Conservation (phyloP, 2,113 vertebrate species). For the Periophthalmus modestus region DNA sequence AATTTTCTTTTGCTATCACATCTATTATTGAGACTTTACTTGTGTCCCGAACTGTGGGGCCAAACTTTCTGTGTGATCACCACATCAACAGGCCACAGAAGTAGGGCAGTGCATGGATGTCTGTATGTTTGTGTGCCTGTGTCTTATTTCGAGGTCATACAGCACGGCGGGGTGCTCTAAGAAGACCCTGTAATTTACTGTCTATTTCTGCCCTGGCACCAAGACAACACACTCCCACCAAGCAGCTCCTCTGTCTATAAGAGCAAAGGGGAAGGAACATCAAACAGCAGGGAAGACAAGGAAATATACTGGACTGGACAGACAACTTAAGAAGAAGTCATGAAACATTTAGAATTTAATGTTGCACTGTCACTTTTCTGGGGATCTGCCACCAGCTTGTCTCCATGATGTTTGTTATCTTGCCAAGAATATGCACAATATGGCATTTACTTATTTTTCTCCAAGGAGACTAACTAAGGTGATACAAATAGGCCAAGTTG, state of each 20-base stretch:
- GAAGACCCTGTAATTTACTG: conserved; percentile 69
- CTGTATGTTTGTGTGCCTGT: conserved; percentile 50
- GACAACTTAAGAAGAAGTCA: neutral
- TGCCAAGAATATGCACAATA: too few relatives aligned
- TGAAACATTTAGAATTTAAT: too few relatives aligned
- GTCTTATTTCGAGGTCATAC: conserved; percentile 71
- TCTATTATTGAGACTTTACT: neutral
- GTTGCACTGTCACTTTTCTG: too few relatives aligned
- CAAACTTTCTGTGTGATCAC: conserved; percentile 29
- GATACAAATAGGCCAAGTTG: too few relatives aligned
- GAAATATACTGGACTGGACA: conserved; percentile 17
- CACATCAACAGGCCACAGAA: conserved; percentile 49
- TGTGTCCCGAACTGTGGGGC: conserved; percentile 49
- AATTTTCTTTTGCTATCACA: too few relatives aligned
- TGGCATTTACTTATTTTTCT: too few relatives aligned
- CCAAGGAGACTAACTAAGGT: too few relatives aligned
- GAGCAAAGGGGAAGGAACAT: conserved; percentile 15
- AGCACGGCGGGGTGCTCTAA: conserved; percentile 66
- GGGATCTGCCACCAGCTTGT: too few relatives aligned
- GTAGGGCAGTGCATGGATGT: conserved; percentile 55
- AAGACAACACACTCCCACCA: conserved; percentile 73
- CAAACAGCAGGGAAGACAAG: conserved; percentile 24
- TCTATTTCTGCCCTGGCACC: conserved; percentile 82
- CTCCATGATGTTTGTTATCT: too few relatives aligned
- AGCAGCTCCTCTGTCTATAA: conserved; percentile 34